Conservation (phyloP, 2,888 invertebrate species). For the Charanyca ferruginea region DNA sequence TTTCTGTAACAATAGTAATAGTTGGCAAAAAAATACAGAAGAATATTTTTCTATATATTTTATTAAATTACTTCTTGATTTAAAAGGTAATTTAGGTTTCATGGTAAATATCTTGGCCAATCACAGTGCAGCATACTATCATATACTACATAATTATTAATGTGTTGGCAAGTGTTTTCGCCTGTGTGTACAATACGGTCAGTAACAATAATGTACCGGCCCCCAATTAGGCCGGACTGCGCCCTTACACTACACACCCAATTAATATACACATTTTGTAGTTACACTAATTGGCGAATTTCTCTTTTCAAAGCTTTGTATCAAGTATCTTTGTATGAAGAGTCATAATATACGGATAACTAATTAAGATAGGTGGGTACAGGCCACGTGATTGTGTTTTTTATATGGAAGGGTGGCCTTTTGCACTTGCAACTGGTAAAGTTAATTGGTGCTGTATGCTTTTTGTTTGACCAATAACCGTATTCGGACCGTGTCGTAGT, state of each 20-base stretch:
- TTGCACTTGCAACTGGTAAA: neutral
- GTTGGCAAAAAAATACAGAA: no score
- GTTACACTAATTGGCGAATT: conserved; percentile 79
- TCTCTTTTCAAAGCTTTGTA: conserved; percentile 69
- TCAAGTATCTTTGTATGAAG: neutral
- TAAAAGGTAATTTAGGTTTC: no score
- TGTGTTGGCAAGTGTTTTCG: neutral
- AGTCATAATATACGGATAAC: neutral
- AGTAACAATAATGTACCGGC: conserved; percentile 80
- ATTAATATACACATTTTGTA: conserved; percentile 85
- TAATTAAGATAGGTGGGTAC: neutral
- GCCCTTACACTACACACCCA: conserved; percentile 81
- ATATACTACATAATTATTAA: neutral
- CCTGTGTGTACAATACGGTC: conserved; percentile 77
- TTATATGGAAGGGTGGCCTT: neutral
- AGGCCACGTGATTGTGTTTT: neutral
- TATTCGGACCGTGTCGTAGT: neutral
- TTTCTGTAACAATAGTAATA: no score
- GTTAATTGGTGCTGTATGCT: conserved; percentile 6
- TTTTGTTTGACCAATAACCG: neutral
- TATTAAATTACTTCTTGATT: no score
- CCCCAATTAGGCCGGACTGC: conserved; percentile 84
- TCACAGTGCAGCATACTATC: no score
- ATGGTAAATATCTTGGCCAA: no score
- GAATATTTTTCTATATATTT: no score